Base-by-base conservation (phyloP, 2,113 vertebrate species). In the Sporophila hypoxantha region DNA sequence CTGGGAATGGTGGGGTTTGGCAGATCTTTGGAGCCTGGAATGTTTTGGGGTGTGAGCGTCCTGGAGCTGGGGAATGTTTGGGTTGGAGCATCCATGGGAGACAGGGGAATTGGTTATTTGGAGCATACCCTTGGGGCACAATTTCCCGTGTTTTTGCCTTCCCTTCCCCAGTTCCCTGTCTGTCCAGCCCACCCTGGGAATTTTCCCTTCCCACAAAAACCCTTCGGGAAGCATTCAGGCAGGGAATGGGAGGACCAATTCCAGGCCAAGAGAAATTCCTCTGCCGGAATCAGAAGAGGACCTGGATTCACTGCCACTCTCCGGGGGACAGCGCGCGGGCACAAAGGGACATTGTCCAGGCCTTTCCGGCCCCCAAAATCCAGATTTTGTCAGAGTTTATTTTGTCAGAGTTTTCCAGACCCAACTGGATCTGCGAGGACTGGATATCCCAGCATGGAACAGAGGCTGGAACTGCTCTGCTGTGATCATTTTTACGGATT, bases 71-170 rank as follows among this genome's bases (percentile, higher is more conserved):
- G n/a, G n/a, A n/a, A n/a, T n/a, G n/a, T n/a, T n/a, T n/a, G n/a
- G n/a, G n/a, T n/a, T n/a, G n/a, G n/a, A n/a, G n/a, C n/a, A n/a
- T n/a, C n/a, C n/a, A n/a, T n/a, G n/a, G n/a, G n/a, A n/a, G n/a
- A n/a, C n/a, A n/a, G n/a, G n/a, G n/a, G n/a, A n/a, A n/a, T n/a
- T n/a, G n/a, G n/a, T n/a, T n/a, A n/a, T n/a, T n/a, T n/a, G n/a
- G n/a, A n/a, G n/a, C n/a, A n/a, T n/a, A n/a, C n/a, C n/a, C n/a
- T n/a, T n/a, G n/a, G n/a, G n/a, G n/a, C n/a, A n/a, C n/a, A n/a
- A n/a, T n/a, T 42, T 26, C 26, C 17, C 0, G 0, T 5, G 6
- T 10, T 20, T 6, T 49, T 60, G 12, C 52, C 30, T 27, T 34
- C 15, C 8, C 15, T 9, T 20, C 21, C 37, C 37, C 37, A 37